A percentile compares a stretch with the other conserved stretches of the same genome.
phyloP scores from a whole-genome alignment of 2,888 invertebrate genomes.

The Tricholauxania praeusta region DNA sequence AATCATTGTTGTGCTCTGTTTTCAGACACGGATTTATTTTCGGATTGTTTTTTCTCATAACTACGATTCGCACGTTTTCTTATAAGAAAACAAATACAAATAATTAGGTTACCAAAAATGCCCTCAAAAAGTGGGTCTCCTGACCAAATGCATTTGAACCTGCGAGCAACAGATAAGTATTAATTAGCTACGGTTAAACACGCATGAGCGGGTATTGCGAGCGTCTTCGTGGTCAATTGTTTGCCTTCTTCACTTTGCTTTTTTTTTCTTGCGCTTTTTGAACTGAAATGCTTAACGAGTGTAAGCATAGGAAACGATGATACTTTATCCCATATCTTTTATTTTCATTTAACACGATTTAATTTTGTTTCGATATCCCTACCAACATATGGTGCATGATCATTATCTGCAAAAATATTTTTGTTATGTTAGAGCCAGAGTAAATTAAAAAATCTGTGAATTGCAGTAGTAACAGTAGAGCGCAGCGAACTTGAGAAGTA shows the following conservation, averaged over 20 bases:
- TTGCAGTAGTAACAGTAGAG: no score
- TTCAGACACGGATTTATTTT: neutral
- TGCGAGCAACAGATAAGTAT: neutral
- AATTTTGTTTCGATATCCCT: conserved; percentile 11
- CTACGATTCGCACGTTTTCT: no score
- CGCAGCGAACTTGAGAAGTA: no score
- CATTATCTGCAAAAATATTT: no score
- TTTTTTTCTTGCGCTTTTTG: no score
- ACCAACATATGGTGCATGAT: neutral
- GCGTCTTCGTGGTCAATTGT: no score
- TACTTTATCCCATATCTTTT: neutral
- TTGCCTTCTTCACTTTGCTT: no score
- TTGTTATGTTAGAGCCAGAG: no score
- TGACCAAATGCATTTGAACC: conserved; percentile 32
- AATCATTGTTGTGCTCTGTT: neutral
- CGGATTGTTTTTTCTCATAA: no score
- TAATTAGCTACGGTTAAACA: conserved; percentile 43
- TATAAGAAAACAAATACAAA: no score
- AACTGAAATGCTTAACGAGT: no score
- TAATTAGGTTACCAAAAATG: neutral
- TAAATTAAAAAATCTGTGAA: no score
- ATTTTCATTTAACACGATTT: neutral
- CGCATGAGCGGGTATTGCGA: neutral
- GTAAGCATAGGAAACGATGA: neutral
- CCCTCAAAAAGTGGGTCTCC: conserved; percentile 43